Evolutionary conservation across 2,113 vertebrate genomes (phyloP).

Genomic region (Psittacula cyanocephala): DNA sequence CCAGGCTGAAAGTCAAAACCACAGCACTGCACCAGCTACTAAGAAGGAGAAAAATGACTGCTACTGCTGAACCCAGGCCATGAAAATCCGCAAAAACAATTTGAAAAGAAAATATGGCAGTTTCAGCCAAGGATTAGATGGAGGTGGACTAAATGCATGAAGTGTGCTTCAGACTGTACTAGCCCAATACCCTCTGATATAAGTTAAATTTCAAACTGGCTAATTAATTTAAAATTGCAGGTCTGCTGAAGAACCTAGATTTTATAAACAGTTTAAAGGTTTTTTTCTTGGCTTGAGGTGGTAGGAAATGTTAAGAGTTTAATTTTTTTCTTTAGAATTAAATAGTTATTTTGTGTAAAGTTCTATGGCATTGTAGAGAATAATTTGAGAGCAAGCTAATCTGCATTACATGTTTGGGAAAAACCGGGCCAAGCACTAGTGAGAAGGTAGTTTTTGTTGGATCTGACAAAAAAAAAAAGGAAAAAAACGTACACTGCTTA

Average conservation of each 20-base stretch:
- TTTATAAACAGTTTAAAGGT: neutral
- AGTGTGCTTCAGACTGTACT: accelerated
- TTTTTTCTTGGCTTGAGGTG: neutral
- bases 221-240: neutral
- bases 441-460: neutral
- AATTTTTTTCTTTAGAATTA: neutral
- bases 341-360: neutral
- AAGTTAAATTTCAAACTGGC: neutral
- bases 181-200: accelerated
- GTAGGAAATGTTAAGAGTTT: neutral
- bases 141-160: no score
- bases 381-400: neutral
- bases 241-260: neutral
- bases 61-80: no score
- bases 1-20: no score
- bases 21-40: no score
- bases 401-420: neutral
- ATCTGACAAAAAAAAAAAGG: neutral
- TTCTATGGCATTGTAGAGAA: neutral
- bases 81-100: neutral
- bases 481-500: accelerated
- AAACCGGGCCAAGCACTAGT: neutral
- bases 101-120: neutral
- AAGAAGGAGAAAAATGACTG: no score
- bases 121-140: neutral